Evolutionary conservation across 2,797 vertebrate species (phyloP), one percentile per base, ranked within the genome.

Genomic region (Orestias chungarensis): DNA sequence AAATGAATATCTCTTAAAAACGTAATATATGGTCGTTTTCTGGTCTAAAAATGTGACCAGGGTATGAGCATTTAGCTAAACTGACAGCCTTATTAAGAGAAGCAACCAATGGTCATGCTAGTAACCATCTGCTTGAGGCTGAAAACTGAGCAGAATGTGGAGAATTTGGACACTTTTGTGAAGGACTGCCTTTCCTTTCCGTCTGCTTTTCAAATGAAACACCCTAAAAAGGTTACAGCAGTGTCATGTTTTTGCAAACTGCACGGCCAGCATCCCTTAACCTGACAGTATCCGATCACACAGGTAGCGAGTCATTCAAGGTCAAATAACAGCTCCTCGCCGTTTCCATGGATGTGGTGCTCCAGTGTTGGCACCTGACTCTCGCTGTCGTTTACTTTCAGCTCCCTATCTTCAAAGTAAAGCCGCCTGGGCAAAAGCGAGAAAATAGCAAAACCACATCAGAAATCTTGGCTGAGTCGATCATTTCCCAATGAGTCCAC

Each of bases 301-400:
- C 33, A 35, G 4, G 47, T 75, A 14, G 38, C 38, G 44, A 54
- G 66, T 89, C 82, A 91, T 79, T 91, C 72, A 4, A 86, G 72
- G 71, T 89, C 85, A 29, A 87, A 89, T 64, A 86, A 35, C 15
- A 74, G 74, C 64, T 81, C 78, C 0, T 86, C 65, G 0, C 86
- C 57, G 2, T 78, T 76, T 78, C 85, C 79, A 3, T 25, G 47
- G 54, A 89, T 81, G 90, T 93, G 90, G 11, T 91, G 93, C 89
- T 95, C 95, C 87, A 96, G 91, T 77, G 92, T 88, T 50, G 93
- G 93, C 92, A 95, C 93, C 57, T 94, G 93, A 85, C 94, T 93
- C 79, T 96, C 94, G 86, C 94, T 93, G 70, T 96, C 95, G 49
- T 94, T 95, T 42, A 93, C 90, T 86, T 92, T 95, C 90, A 95